Conservation (phyloP, 1,140 invertebrate species). For the Meteorus sp. region DNA sequence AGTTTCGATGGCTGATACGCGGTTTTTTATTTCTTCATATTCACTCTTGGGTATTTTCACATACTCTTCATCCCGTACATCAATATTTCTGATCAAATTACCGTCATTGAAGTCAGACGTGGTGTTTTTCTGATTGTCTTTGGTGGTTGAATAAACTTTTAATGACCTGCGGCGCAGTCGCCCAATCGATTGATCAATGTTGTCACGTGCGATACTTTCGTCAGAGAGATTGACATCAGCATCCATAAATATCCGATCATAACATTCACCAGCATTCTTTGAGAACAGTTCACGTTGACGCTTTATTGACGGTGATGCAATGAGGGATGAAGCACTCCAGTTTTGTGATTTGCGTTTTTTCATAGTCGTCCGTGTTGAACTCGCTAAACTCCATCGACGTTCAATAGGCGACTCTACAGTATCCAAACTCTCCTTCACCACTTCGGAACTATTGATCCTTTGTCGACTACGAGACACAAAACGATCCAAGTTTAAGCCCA, state of each 20-base stretch:
- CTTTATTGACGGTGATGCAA: conserved; percentile 17
- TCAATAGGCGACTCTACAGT: conserved; percentile 36
- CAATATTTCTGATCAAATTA: neutral
- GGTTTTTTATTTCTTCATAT: conserved; percentile 74
- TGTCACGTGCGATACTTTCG: conserved; percentile 32
- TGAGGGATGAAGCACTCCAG: conserved; percentile 32
- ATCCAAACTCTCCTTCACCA: conserved; percentile 26
- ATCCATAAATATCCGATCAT: conserved; percentile 45
- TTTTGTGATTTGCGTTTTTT: conserved; percentile 39
- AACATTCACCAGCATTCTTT: conserved; percentile 25
- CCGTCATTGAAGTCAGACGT: neutral
- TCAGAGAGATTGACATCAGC: conserved; percentile 54
- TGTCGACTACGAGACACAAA: conserved; percentile 46
- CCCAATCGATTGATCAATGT: neutral
- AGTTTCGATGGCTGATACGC: conserved; percentile 71
- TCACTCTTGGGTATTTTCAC: conserved; percentile 71
- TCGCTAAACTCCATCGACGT: conserved; percentile 49
- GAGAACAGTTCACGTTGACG: neutral
- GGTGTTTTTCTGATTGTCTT: neutral
- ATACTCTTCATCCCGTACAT: conserved; percentile 58
- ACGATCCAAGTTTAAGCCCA: conserved; percentile 49
- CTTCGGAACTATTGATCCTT: conserved; percentile 37
- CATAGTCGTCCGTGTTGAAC: conserved; percentile 31
- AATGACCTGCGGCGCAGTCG: neutral
- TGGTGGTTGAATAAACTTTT: neutral